phyloP scores from a whole-genome alignment of 1,140 invertebrate species.

The Pseudoatta argentina region DNA sequence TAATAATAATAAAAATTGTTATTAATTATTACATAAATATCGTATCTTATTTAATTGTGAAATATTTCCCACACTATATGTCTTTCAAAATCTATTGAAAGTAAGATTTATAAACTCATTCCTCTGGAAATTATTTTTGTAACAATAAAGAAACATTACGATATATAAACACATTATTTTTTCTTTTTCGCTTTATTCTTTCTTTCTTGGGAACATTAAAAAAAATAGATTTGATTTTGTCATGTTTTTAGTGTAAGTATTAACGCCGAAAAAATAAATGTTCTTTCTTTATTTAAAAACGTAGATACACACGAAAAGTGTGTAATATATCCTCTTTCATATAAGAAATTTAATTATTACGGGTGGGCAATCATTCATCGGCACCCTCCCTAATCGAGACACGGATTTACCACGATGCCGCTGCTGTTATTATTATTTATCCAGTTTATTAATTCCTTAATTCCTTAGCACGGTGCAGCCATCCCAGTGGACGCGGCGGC shows the following conservation, averaged over 20 bases:
- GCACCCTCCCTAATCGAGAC: not conserved
- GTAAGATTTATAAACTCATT: not conserved
- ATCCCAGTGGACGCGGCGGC: constrained; percentile 66
- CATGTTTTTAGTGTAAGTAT: not conserved
- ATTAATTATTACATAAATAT: constrained; percentile 11
- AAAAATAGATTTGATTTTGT: not conserved
- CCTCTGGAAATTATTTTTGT: not conserved
- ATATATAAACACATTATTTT: not conserved
- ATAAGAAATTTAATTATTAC: constrained; percentile 27
- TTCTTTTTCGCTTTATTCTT: not conserved
- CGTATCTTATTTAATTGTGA: not conserved
- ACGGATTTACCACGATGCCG: constrained; percentile 14
- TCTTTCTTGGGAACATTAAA: not conserved
- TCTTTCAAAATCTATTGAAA: not conserved
- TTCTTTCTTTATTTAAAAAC: not conserved
- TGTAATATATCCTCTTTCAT: not conserved
- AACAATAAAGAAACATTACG: too few relatives aligned
- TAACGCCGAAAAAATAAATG: not conserved
- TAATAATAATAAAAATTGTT: constrained; percentile 3
- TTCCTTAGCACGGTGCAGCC: constrained; percentile 36
- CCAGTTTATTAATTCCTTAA: constrained; percentile 63
- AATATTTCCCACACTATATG: not conserved
- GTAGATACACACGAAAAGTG: not conserved
- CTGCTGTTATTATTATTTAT: constrained; percentile 57
- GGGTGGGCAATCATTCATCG: constrained; percentile 44